phyloP scores from a whole-genome alignment of 2,888 invertebrate genomes.

The Dendrolimus houi region DNA sequence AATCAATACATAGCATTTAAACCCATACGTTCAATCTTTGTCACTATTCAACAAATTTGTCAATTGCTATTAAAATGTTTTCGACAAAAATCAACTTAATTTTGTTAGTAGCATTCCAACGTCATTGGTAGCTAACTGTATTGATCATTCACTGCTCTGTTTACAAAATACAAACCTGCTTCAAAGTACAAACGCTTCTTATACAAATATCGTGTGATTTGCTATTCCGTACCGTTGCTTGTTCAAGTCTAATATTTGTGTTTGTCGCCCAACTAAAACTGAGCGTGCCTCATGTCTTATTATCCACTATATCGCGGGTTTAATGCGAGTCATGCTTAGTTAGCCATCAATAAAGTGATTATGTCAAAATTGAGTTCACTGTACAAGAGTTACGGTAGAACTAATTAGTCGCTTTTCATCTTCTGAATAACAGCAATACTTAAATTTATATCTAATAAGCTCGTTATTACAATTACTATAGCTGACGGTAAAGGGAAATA shows the following conservation, averaged over 20 bases:
- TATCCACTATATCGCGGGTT: slow-evolving; percentile 25
- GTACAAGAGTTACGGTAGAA: too few relatives aligned
- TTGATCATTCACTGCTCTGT: slow-evolving; percentile 55
- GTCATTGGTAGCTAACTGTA: slow-evolving; percentile 59
- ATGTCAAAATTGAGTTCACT: background rate
- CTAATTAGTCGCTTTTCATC: too few relatives aligned
- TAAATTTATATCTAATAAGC: too few relatives aligned
- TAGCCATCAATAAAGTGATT: background rate
- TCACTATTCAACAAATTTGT: background rate
- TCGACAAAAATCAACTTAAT: slow-evolving; percentile 21
- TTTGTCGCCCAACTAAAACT: slow-evolving; percentile 63
- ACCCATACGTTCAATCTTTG: background rate
- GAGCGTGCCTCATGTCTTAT: slow-evolving; percentile 36
- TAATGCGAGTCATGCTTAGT: slow-evolving; percentile 20
- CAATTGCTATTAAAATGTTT: background rate
- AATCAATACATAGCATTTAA: too few relatives aligned
- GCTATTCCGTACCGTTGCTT: slow-evolving; percentile 64
- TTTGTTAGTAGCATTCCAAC: slow-evolving; percentile 41
- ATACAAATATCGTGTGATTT: slow-evolving; percentile 62
- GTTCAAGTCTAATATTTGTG: slow-evolving; percentile 65
- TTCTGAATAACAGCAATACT: too few relatives aligned
- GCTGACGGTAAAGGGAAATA: too few relatives aligned
- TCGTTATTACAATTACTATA: too few relatives aligned
- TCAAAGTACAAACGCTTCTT: slow-evolving; percentile 49
- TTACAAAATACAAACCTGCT: slow-evolving; percentile 51